Evolutionary conservation across 2,113 vertebrate genomes (phyloP), one percentile per base, ranked within the genome.

Genomic region (Psilopogon haemacephalus): DNA sequence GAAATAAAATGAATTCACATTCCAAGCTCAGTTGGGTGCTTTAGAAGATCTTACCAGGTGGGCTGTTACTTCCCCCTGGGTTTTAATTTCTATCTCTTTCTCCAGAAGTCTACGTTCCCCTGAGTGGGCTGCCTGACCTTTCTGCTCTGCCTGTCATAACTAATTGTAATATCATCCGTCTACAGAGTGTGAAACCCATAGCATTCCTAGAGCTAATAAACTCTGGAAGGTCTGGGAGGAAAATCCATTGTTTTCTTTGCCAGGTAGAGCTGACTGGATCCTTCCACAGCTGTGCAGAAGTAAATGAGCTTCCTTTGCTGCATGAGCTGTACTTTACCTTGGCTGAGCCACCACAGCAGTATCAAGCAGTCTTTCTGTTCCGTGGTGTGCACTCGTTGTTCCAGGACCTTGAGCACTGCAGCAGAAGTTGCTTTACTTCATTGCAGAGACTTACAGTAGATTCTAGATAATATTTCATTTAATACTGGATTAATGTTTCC

Each of bases 1-100:
- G 83, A 68, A 90, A 89, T 89, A 30, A 93, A 96, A 83, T 86
- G 60, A 52, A 42, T 89, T 91, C 3, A 8, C 73, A 73, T 93
- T 95, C 54, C 60, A n/a, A 19, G 62, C 77, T 64, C 75, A 64
- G 75, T 30, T 88, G 86, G 90, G 56, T 90, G 64, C 95, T 94
- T 91, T 27, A 77, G 92, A 77, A 88, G 48, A 35, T 91, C 85
- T 64, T 79, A 24, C 76, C 74, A 69, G 86, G 82, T 82, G 76
- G 85, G 38, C 63, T 93, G 26, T 28, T 55, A 37, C 73, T 86
- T 90, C 80, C 64, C 40, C 46, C 52, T 86, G 83, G 35, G 83
- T 92, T 93, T 86, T 80, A 88, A 85, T 95, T 52, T 94, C 52
- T 68, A 0, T 73, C 20, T 88, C 15, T 54, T 83, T 68, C 69